phyloP scores from a whole-genome alignment of 2,888 invertebrate genomes.

The Nomada flava region DNA sequence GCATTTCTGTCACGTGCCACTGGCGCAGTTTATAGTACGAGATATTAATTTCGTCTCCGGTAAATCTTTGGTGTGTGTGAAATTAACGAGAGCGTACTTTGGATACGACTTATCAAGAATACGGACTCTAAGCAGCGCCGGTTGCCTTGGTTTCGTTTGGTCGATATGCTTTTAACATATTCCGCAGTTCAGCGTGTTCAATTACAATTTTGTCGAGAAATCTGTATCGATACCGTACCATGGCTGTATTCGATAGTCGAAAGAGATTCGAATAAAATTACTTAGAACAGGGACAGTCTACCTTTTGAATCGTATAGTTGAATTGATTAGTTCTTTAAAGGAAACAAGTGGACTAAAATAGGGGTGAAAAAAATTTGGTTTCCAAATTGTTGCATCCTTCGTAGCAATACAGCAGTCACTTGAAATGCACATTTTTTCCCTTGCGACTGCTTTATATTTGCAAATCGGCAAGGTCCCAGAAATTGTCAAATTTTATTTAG shows the following conservation, averaged over 20 bases:
- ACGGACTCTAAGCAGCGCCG: conserved; percentile 28
- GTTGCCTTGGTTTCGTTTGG: conserved; percentile 48
- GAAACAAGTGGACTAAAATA: too few relatives aligned
- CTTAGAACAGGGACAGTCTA: too few relatives aligned
- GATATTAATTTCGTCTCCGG: neutral
- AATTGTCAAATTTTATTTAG: too few relatives aligned
- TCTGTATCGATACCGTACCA: too few relatives aligned
- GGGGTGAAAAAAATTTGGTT: too few relatives aligned
- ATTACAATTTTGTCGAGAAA: neutral
- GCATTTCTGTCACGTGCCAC: conserved; percentile 16
- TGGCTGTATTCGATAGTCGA: too few relatives aligned
- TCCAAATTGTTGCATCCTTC: neutral
- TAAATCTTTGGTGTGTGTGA: conserved; percentile 1
- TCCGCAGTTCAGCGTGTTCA: neutral
- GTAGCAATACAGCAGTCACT: neutral
- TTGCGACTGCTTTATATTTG: neutral
- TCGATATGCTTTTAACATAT: conserved; percentile 47
- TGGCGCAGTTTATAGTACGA: neutral
- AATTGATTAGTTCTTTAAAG: too few relatives aligned
- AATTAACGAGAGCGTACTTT: conserved; percentile 23
- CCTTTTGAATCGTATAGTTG: too few relatives aligned
- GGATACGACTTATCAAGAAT: conserved; percentile 31
- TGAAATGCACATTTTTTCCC: neutral
- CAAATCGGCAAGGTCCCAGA: neutral
- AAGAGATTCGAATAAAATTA: too few relatives aligned